Conservation (phyloP, 2,797 vertebrate species). For the Onychomys leucogaster region DNA sequence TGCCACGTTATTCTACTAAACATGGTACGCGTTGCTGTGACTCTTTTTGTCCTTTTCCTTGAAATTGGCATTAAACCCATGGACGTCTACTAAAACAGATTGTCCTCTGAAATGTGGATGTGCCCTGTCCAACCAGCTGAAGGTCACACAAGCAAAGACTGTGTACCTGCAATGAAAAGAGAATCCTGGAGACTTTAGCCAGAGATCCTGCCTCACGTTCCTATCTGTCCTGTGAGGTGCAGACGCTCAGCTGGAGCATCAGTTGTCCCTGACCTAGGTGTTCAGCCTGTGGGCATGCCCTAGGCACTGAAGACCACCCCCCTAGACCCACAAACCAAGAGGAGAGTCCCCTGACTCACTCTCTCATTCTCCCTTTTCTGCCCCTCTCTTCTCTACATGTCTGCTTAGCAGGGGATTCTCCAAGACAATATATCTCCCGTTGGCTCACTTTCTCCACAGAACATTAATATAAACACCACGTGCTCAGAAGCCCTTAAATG, state of each 20-base stretch:
- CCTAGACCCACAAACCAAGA: accelerated
- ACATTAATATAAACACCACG: background rate
- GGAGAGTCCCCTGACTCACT: background rate
- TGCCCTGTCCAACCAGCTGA: background rate
- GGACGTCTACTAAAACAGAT: background rate
- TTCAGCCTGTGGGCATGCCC: too few species aligned
- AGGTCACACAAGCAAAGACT: too few species aligned
- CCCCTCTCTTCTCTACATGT: background rate
- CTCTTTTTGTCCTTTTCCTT: background rate
- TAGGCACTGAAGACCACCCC: accelerated
- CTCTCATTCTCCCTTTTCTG: background rate
- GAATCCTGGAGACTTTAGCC: background rate
- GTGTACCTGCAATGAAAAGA: background rate
- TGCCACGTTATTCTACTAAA: background rate
- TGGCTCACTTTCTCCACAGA: background rate
- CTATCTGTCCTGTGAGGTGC: background rate
- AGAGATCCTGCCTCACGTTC: background rate
- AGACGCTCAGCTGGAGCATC: accelerated
- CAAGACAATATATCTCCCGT: background rate
- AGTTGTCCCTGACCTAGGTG: background rate
- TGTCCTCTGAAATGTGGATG: background rate
- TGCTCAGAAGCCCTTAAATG: background rate
- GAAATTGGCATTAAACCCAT: background rate
- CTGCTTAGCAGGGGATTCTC: background rate
- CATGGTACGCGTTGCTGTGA: too few species aligned